Base-by-base conservation (phyloP, 2,888 invertebrate species). In the Lissocephala sabroskyi region DNA sequence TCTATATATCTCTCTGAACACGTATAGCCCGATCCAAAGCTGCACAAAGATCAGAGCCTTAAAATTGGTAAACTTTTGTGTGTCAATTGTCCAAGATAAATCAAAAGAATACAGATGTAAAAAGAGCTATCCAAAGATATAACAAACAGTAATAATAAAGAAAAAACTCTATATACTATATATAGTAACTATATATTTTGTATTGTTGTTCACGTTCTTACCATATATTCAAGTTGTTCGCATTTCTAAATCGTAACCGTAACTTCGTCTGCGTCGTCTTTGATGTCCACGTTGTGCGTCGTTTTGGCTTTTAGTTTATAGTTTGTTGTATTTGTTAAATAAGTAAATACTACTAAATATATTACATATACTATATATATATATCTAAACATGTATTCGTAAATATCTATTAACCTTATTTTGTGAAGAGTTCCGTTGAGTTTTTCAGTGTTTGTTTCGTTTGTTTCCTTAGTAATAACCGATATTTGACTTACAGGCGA, bases 61-160 rank as follows among this genome's bases (percentile, higher is more conserved):
- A 77, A 79, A 73, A 79, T 77, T 77, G 77, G 62, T 64, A 67
- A 46, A 42, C 73, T 62, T 63, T 75, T 74, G 56, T 61, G 60
- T 52, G 52, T 59, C 19, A 62, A 35, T 71, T 71, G 71, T 71
- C 75, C 73, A 71, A 65, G 23, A 18, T 14, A 47, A 40, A 48
- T 33, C 40, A 56, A 35, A 33, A 13, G 50, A 30, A 45, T 19
- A 36, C 50, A 43, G 40, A 35, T 41, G 33, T 36, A 30, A 40
- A 35, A 47, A 29, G 41, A 41, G 45, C 40, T 36, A 47, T 41
- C 11, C 33, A 52, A 46, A 35, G 26, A 29, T 32, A 29, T 41
- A 33, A 50, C 37, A 45, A 33, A 55, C 43, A 42, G 37, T 42
- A 28, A 33, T 19, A 33, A 44, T 14, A 28, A 10, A 36, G 28